phyloP scores from a whole-genome alignment of 2,888 invertebrate species.

The Plebejus melissa region DNA sequence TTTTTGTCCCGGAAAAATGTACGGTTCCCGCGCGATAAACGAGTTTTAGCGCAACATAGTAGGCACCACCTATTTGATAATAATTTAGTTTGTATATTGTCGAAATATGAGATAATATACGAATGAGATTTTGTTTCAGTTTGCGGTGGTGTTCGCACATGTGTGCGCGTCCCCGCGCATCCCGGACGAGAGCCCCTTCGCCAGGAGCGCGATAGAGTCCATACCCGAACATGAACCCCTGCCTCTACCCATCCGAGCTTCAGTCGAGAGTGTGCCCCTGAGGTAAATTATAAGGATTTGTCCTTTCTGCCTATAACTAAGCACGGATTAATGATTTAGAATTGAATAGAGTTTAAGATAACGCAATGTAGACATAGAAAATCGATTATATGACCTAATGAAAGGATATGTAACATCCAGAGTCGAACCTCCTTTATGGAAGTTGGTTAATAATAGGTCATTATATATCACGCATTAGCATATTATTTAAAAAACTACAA shows the following conservation, averaged over 20 bases:
- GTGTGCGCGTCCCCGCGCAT: slow-evolving; percentile 56
- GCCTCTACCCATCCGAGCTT: slow-evolving; percentile 82
- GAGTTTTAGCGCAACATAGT: too few species aligned
- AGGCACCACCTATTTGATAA: too few species aligned
- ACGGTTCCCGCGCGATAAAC: too few species aligned
- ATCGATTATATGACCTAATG: not conserved
- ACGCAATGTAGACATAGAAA: too few species aligned
- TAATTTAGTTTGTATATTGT: too few species aligned
- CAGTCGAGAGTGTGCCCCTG: slow-evolving; percentile 86
- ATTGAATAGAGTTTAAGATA: too few species aligned
- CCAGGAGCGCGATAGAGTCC: slow-evolving; percentile 62
- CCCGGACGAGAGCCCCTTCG: slow-evolving; percentile 49
- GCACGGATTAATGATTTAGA: too few species aligned
- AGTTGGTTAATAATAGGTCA: not conserved
- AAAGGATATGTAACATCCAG: too few species aligned
- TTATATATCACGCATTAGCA: not conserved
- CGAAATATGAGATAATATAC: too few species aligned
- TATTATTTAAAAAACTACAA: not conserved
- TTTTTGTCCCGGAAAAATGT: too few species aligned
- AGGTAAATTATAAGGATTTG: slow-evolving; percentile 48
- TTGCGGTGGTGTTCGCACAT: slow-evolving; percentile 51
- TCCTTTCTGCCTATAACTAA: not conserved
- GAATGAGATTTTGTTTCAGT: slow-evolving; percentile 43
- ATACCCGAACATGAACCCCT: slow-evolving; percentile 64
- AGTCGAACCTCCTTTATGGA: too few species aligned